phyloP scores from a whole-genome alignment of 2,888 invertebrate species.

The Chrysomela aeneicollis region DNA sequence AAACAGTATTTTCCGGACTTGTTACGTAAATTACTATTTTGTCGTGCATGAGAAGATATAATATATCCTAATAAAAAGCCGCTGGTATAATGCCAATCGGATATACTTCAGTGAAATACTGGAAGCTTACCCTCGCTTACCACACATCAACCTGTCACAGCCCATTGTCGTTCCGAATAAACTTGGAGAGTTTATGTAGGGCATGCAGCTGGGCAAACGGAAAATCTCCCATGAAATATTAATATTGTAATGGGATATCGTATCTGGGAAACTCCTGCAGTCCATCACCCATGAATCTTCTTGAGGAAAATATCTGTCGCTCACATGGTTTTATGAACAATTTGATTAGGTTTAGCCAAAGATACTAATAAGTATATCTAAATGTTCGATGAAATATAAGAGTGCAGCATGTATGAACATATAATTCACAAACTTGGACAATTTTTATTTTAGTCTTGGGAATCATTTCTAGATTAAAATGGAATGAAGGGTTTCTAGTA shows the following conservation, averaged over 20 bases:
- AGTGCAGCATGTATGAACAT: no score
- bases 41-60: not conserved
- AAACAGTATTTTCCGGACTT: not conserved
- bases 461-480: no score
- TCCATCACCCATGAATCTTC: not conserved
- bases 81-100: not conserved
- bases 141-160: conserved; percentile 18
- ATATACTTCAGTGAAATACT: conserved; percentile 9
- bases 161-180: conserved; percentile 13
- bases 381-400: no score
- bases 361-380: no score
- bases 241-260: not conserved
- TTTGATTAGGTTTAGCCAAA: no score
- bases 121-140: conserved; percentile 3
- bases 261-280: not conserved
- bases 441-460: no score
- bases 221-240: not conserved
- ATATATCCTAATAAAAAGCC: not conserved
- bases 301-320: not conserved
- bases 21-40: not conserved
- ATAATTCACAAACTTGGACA: no score
- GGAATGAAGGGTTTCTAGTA: no score
- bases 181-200: conserved; percentile 7
- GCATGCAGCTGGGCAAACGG: conserved; percentile 3
- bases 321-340: no score